Conservation (phyloP, 2,888 invertebrate species). For the Lithodes maja region DNA sequence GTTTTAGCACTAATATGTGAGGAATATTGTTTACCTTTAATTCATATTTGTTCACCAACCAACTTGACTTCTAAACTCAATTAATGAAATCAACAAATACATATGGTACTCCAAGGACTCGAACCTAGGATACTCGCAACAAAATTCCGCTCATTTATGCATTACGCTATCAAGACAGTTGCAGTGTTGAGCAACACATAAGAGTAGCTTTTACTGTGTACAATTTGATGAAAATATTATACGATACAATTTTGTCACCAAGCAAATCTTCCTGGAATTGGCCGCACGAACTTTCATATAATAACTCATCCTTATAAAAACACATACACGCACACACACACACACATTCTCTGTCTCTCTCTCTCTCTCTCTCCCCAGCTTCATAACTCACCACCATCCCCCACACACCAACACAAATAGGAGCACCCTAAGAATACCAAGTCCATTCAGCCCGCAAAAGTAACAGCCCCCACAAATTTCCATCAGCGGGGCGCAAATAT, state of each 20-base stretch:
- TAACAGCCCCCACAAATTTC: background rate
- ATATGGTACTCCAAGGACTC: too few species aligned
- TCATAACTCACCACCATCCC: background rate
- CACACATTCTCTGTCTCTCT: background rate
- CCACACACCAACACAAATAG: background rate
- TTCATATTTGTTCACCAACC: too few species aligned
- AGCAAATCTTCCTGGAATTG: background rate
- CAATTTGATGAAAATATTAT: background rate
- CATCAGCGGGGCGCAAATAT: background rate
- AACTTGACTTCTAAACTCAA: too few species aligned
- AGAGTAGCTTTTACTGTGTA: background rate
- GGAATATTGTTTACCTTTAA: too few species aligned
- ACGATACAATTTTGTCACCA: background rate
- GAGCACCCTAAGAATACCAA: background rate
- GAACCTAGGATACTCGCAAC: too few species aligned
- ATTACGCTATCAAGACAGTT: too few species aligned
- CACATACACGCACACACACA: conserved; percentile 22
- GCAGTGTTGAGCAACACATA: too few species aligned
- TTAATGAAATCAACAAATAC: too few species aligned
- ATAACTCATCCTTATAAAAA: background rate
- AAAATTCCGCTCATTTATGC: too few species aligned
- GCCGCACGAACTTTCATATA: background rate
- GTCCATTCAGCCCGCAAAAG: background rate
- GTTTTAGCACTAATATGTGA: too few species aligned
- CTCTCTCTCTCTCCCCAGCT: too few species aligned